A percentile compares a stretch with the other conserved stretches of the same genome.
Conservation (phyloP, 2,113 vertebrate genomes). For the Equus quagga region DNA sequence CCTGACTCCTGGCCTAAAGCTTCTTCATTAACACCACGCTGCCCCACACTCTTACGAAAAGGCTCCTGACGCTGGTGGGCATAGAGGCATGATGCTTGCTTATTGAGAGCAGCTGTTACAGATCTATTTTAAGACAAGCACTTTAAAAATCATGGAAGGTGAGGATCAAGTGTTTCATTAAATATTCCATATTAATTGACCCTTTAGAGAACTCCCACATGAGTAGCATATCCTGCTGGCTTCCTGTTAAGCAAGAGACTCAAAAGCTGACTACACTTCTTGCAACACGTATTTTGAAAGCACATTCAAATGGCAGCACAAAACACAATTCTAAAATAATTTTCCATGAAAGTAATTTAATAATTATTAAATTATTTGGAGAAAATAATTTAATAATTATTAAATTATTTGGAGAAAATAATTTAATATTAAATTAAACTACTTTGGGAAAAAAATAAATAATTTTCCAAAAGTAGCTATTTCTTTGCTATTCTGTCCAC, state of each 20-base stretch:
- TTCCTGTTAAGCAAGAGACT: slow-evolving; percentile 86
- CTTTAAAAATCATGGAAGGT: slow-evolving; percentile 78
- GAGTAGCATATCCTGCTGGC: slow-evolving; percentile 68
- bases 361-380: too few relatives aligned
- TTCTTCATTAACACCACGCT: not conserved
- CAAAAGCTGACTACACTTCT: slow-evolving; percentile 69
- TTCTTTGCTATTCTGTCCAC: slow-evolving; percentile 54
- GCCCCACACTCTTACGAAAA: not conserved
- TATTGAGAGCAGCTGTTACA: slow-evolving; percentile 76
- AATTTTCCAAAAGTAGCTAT: not conserved
- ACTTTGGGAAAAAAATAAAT: too few relatives aligned
- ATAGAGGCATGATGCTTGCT: not conserved
- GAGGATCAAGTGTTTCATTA: slow-evolving; percentile 79
- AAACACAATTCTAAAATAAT: slow-evolving; percentile 67
- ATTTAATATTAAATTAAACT: too few relatives aligned
- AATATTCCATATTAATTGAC: slow-evolving; percentile 83
- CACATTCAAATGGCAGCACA: slow-evolving; percentile 62
- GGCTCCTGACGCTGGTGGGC: not conserved
- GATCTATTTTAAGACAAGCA: slow-evolving; percentile 75
- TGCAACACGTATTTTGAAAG: slow-evolving; percentile 83
- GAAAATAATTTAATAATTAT: too few relatives aligned
- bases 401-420: too few relatives aligned
- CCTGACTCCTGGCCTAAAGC: not conserved
- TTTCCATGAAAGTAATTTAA: slow-evolving; percentile 56
- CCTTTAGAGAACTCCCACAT: slow-evolving; percentile 75